phyloP scores from a whole-genome alignment of 2,797 vertebrate species.

The Pipistrellus pygmaeus region DNA sequence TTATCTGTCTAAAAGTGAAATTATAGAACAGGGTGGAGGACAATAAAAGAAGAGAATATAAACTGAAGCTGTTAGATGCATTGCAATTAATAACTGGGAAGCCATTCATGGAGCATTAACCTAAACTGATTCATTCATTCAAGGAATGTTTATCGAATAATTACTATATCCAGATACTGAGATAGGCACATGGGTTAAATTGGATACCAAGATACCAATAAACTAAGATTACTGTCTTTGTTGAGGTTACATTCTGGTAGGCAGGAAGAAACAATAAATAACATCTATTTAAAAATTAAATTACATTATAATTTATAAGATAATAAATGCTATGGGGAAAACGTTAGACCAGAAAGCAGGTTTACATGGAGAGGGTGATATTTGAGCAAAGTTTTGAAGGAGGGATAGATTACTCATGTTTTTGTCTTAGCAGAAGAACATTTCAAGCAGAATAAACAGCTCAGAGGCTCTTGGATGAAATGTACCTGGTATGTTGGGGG shows the following conservation, averaged over 20 bases:
- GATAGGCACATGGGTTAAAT: background rate
- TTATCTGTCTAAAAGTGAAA: background rate
- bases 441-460: background rate
- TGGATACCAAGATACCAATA: background rate
- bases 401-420: background rate
- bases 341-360: background rate
- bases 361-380: background rate
- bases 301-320: background rate
- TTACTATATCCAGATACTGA: background rate
- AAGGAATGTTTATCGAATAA: background rate
- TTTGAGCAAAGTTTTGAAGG: background rate
- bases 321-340: background rate
- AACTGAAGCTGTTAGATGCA: background rate
- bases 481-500: background rate
- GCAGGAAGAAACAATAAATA: background rate
- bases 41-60: background rate
- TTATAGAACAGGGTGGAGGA: background rate
- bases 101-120: background rate
- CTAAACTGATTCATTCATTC: conserved; percentile 21
- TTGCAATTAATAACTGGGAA: background rate
- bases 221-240: background rate
- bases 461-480: background rate
- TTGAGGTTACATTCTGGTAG: background rate
- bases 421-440: background rate
- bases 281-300: background rate